Conservation (phyloP, 30 jellyfish, hydroid and myxozoan genomes). For the Turritopsis rubra region DNA sequence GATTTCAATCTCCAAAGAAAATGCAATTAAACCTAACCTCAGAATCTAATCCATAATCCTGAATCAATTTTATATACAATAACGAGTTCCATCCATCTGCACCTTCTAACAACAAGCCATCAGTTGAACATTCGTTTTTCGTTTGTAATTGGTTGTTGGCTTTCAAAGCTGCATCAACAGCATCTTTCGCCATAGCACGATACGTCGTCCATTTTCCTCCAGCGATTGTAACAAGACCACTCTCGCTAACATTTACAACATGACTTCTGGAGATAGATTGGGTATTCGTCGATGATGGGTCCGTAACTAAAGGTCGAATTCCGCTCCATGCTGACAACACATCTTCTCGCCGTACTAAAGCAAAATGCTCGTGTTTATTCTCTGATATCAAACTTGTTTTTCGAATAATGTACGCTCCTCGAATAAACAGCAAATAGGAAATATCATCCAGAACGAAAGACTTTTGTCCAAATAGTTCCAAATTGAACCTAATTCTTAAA, state of each 20-base stretch:
- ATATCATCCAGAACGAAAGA: no score
- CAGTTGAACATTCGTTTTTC: constrained; percentile 39
- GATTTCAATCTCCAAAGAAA: no score
- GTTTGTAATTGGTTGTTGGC: constrained; percentile 18
- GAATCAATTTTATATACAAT: constrained; percentile 60
- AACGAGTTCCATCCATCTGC: constrained; percentile 94
- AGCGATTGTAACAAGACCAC: constrained; percentile 81
- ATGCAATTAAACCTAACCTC: no score
- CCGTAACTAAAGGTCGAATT: constrained; percentile 95
- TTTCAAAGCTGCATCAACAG: constrained; percentile 72
- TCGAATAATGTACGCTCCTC: no score
- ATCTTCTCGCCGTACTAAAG: constrained; percentile 81
- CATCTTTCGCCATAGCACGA: constrained; percentile 95
- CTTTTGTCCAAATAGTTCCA: no score
- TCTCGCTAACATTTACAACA: constrained; percentile 68
- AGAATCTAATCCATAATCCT: constrained; percentile 79
- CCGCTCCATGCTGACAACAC: constrained; percentile 98
- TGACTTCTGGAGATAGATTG: constrained; percentile 89
- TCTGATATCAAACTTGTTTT: not conserved
- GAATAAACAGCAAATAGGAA: no score
- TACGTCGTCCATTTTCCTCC: constrained; percentile 99
- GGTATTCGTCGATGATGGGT: constrained; percentile 83
- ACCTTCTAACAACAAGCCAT: constrained; percentile 72
- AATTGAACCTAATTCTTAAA: no score
- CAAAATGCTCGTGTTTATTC: not conserved